A percentile compares a stretch with the other conserved stretches of the same genome.
Conservation (phyloP, 2,797 vertebrate species). For the Gephyroberyx darwinii region DNA sequence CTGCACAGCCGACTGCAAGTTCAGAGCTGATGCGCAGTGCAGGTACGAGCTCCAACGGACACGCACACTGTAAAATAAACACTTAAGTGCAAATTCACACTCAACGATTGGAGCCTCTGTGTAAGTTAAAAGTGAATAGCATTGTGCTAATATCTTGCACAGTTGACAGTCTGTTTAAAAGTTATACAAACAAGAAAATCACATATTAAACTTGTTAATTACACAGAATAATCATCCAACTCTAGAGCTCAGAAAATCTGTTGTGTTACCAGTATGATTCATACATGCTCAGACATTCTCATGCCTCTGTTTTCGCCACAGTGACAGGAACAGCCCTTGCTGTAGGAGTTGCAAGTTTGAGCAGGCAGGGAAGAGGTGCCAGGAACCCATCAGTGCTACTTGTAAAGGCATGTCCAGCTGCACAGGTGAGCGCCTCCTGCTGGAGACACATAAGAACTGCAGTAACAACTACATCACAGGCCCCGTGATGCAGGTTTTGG, state of each 20-base stretch:
- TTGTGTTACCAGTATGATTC: neutral
- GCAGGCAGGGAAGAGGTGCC: conserved; percentile 86
- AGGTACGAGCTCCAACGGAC: conserved; percentile 80
- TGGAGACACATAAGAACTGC: conserved; percentile 28
- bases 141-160: neutral
- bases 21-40: conserved; percentile 84
- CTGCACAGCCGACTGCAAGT: conserved; percentile 88
- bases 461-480: neutral
- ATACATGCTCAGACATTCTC: neutral
- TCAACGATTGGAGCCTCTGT: neutral
- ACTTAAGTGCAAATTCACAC: neutral
- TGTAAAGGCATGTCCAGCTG: conserved; percentile 94
- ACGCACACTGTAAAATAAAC: neutral
- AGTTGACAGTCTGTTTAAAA: neutral
- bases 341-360: conserved; percentile 90
- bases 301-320: conserved; percentile 60
- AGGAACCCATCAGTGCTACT: conserved; percentile 94
- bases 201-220: neutral
- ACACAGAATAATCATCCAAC: neutral
- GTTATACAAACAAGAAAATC: neutral
- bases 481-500: neutral
- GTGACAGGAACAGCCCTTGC: conserved; percentile 96
- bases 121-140: neutral
- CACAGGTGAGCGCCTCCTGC: conserved; percentile 84
- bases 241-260: neutral